These are phyloP conservation scores for Sympetrum striolatum DNA, from an alignment of 2,888 invertebrate genomes.

Conservation along the genomic window DNA sequence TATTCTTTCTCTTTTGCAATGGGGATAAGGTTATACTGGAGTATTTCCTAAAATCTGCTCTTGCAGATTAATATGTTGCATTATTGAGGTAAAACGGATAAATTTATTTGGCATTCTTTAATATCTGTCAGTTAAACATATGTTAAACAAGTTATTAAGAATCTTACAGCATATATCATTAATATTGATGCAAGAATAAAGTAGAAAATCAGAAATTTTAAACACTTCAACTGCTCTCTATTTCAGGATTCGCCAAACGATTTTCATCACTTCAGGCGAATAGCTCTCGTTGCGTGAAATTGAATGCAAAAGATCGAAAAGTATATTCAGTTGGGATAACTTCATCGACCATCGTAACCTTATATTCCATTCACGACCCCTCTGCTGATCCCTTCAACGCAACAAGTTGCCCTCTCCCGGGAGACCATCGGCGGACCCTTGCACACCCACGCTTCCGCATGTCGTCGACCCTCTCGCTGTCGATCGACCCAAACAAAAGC, in stretches of 20 bases:
- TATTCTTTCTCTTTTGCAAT: too few species aligned
- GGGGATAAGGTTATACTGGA: too few species aligned
- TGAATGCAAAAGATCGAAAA: neutral
- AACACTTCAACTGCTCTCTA: too few species aligned
- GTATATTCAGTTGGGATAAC: neutral
- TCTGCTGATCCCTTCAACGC: neutral
- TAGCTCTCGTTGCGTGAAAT: neutral
- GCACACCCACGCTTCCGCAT: neutral
- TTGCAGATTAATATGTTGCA: too few species aligned
- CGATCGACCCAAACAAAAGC: neutral
- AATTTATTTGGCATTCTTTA: too few species aligned
- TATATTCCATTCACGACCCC: slow-evolving; percentile 39
- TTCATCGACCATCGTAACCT: neutral
- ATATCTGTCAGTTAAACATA: too few species aligned
- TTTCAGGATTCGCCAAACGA: neutral
- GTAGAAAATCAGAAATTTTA: too few species aligned
- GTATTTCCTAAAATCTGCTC: too few species aligned
- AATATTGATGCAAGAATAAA: too few species aligned
- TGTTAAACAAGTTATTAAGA: too few species aligned
- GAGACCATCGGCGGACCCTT: slow-evolving; percentile 31
- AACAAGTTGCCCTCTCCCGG: slow-evolving; percentile 41
- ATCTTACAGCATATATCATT: too few species aligned
- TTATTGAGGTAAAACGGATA: too few species aligned
- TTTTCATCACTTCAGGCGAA: neutral
- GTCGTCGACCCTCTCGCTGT: neutral